Base-by-base conservation (phyloP, 2,888 invertebrate species). In the Xanthorhoe spadicearia region DNA sequence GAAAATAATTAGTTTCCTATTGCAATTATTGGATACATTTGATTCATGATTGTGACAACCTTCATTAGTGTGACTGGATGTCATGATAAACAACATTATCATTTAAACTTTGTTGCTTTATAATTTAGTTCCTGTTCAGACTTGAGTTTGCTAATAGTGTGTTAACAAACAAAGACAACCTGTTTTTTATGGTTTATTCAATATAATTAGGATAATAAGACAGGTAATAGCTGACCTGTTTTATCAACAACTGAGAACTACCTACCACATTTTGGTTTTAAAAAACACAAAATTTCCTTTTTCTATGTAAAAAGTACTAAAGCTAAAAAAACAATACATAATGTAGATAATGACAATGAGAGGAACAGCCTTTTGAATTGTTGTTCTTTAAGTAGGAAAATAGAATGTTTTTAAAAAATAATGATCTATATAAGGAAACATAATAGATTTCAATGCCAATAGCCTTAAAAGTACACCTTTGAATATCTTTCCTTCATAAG, bases 371-470 rank as follows among this genome's bases (percentile, higher is more conserved):
- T 4, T 28, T 5, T n/a, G n/a, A n/a, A 28, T 28, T 17, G 9
- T 9, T 23, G 5, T 10, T 17, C 53, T 17, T 13, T 15, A 53
- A 1, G 35, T n/a, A 63, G 19, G 13, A 18, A 35, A 0, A 49
- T 58, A 48, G 48, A 48, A 15, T 35, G 8, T 43, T 23, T 57
- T 19, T 13, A n/a, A 13, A 17, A 51, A 48, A 46, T 6, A 43
- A 48, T 48, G 46, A 19, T 58, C 61, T 64, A 43, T 65, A 68
- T 51, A 52, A 60, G 61, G 61, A 65, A 67, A 61, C 68, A 61
- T 66, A 65, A 69, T 61, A 65, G 64, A 70, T 52, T 62, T 68
- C 70, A 70, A 71, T 68, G 69, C n/a, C 64, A 63, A 56, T 43
- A 48, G n/a, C 59, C 54, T 46, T 68, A 60, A 35, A 10, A 13